These are phyloP conservation scores for Saccostrea cuccullata DNA, from an alignment of 1,140 invertebrate species.

Conservation along the genomic window DNA sequence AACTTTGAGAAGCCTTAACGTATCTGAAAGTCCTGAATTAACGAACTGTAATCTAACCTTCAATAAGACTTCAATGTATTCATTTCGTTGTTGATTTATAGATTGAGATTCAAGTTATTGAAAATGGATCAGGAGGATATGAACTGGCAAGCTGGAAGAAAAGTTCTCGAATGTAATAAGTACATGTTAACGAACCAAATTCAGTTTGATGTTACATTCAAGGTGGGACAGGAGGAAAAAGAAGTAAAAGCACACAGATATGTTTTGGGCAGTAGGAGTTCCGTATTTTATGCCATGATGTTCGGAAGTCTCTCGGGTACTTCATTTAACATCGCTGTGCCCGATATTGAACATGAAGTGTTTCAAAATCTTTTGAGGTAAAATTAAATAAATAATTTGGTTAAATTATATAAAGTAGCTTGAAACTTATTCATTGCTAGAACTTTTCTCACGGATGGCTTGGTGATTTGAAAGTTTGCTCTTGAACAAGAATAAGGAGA, in stretches of 20 bases:
- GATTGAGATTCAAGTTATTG: too few species aligned
- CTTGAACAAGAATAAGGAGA: too few species aligned
- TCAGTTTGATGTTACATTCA: conserved; percentile 57
- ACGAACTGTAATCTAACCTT: too few species aligned
- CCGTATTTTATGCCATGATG: conserved; percentile 92
- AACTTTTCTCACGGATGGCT: too few species aligned
- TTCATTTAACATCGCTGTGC: conserved; percentile 86
- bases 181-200: conserved; percentile 62
- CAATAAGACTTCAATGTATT: too few species aligned
- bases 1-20: too few species aligned
- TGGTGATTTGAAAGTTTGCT: too few species aligned
- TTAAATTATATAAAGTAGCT: background rate
- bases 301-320: conserved; percentile 84
- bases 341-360: conserved; percentile 88
- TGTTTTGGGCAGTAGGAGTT: conserved; percentile 87
- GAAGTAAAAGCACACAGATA: conserved; percentile 89
- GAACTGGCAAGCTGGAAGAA: conserved; percentile 51
- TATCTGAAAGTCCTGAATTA: too few species aligned
- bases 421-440: background rate
- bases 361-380: conserved; percentile 80
- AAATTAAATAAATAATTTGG: conserved; percentile 51
- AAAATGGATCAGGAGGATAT: too few species aligned
- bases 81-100: too few species aligned
- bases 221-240: conserved; percentile 72
- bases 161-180: conserved; percentile 46